phyloP scores from a whole-genome alignment of 2,113 vertebrate genomes.

The Lota lota region DNA sequence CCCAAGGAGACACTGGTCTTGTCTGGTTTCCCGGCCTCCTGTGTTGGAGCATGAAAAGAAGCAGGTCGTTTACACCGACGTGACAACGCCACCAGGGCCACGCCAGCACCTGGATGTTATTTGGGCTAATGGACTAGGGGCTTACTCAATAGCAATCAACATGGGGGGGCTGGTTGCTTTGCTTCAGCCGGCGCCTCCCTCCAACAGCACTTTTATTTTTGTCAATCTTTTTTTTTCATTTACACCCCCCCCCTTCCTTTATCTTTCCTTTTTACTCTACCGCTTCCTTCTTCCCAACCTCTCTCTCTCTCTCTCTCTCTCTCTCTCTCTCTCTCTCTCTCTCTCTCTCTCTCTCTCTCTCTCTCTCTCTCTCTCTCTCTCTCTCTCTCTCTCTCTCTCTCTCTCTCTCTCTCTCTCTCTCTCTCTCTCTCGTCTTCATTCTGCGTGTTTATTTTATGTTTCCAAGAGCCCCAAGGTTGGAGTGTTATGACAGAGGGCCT shows the following conservation, averaged over 20 bases:
- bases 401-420: not conserved
- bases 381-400: not conserved
- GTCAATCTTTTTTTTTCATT: not conserved
- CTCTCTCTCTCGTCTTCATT: constrained; percentile 9
- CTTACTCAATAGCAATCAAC: constrained; percentile 72
- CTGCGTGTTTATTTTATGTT: constrained; percentile 65
- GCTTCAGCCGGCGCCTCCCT: constrained; percentile 49
- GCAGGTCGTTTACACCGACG: constrained; percentile 70
- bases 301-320: not conserved
- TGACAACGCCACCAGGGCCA: constrained; percentile 61
- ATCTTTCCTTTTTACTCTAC: not conserved
- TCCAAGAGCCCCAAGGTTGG: constrained; percentile 24
- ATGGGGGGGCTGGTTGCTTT: constrained; percentile 68
- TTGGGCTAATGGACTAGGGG: constrained; percentile 74
- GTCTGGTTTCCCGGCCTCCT: constrained; percentile 76
- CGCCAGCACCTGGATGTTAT: constrained; percentile 79
- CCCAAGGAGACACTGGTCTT: constrained; percentile 59
- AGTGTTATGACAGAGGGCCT: constrained; percentile 66
- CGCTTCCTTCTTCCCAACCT: not conserved
- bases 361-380: not conserved
- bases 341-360: not conserved
- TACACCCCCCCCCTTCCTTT: not conserved
- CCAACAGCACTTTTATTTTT: not conserved
- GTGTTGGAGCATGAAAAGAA: constrained; percentile 72
- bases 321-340: not conserved